Base-by-base conservation (phyloP, 2,888 invertebrate genomes). In the Pterostichus madidus region DNA sequence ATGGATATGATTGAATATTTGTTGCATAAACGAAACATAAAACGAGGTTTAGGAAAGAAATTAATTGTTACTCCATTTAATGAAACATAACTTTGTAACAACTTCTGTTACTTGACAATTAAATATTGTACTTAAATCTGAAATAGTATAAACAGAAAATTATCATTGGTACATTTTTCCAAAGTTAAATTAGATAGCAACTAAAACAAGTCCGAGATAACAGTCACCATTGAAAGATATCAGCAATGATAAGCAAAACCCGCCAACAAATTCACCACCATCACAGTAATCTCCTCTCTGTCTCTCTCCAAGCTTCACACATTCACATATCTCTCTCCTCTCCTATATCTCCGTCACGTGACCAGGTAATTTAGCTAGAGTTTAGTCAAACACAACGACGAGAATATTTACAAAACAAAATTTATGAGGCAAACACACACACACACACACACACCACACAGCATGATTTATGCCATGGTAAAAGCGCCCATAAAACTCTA, bases 401-500 rank as follows among this genome's bases (percentile, higher is more conserved):
- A 56, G 56, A 56, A 56, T 56, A 56, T 56, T 56, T 39, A 44
- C 68, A 71, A 64, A 64, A 64, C 35, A 71, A 44, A 71, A 71
- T 71, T 71, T 71, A 71, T 17, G 17, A 39, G 39, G 39, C 17
- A 71, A 71, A 71, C 68, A 71, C 44, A 44, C 68, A n/a, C n/a
- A n/a, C n/a, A n/a, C n/a, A n/a, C n/a, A n/a, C 17, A 71, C 44
- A 71, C 68, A 71, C 44, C n/a, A n/a, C n/a, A 56, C 13, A 17
- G 7, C 11, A 71, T 39, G 68, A 71, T 71, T 71, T 71, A 71
- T 71, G 39, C 44, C 17, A 1, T 13, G 13, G 68, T 71, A 71
- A 71, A 71, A 71, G 46, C 68, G 6, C 4, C 17, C 68, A 17
- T 71, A 71, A 71, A 71, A 71, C 68, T 71, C 68, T 71, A 71